Evolutionary conservation across 37 sponge, comb jelly and placozoan species (phyloP).

Genomic region (Eunapius fragilis): DNA sequence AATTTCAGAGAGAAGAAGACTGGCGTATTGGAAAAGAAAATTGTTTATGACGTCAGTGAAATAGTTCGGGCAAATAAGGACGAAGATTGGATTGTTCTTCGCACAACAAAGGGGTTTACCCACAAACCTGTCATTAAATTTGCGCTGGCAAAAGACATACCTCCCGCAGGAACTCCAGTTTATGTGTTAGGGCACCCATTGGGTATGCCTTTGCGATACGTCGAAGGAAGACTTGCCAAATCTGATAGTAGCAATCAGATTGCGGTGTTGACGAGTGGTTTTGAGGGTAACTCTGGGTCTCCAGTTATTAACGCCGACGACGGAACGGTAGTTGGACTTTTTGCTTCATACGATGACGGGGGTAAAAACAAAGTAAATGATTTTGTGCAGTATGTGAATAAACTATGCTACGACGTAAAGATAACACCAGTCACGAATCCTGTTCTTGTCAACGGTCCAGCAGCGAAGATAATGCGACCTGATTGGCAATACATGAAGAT

Average conservation of each 20-base stretch:
- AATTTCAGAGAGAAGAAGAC: background rate
- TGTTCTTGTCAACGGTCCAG: background rate
- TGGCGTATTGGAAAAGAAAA: background rate
- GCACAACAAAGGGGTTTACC: background rate
- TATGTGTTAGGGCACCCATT: background rate
- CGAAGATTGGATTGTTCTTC: conserved; percentile 1
- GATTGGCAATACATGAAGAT: too few relatives aligned
- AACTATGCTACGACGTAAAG: background rate
- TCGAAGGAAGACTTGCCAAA: background rate
- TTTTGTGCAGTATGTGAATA: background rate
- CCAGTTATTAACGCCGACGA: background rate
- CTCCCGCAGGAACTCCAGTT: background rate
- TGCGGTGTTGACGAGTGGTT: background rate
- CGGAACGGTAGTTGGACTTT: background rate
- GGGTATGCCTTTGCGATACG: conserved; percentile 1
- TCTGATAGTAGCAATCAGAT: background rate
- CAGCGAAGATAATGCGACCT: background rate
- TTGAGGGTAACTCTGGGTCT: background rate
- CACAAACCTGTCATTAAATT: background rate
- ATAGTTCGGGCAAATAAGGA: background rate
- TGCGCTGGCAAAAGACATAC: background rate
- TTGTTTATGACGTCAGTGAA: background rate
- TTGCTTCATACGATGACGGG: background rate
- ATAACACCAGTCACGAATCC: background rate
- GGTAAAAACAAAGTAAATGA: background rate